These are phyloP conservation scores for Plusia festucae DNA, from an alignment of 2,888 invertebrate genomes.

Conservation along the genomic window DNA sequence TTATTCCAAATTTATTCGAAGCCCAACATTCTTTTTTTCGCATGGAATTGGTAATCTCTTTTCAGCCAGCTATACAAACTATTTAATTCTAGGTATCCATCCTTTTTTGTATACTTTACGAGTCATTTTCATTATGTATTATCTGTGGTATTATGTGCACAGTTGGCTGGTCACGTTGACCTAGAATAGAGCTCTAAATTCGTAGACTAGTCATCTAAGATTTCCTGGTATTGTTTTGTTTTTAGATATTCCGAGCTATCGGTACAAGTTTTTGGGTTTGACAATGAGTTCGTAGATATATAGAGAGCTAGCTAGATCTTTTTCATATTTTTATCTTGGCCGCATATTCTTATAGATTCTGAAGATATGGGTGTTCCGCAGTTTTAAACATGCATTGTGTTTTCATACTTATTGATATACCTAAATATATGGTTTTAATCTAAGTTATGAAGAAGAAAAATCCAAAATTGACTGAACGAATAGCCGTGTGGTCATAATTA, in stretches of 20 bases:
- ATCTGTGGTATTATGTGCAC: constrained; percentile 47
- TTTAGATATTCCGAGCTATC: constrained; percentile 25
- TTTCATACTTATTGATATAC: too few species aligned
- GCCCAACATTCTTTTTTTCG: too few species aligned
- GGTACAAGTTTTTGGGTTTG: constrained; percentile 18
- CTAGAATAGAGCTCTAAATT: constrained; percentile 57
- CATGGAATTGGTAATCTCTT: too few species aligned
- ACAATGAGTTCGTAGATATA: neutral
- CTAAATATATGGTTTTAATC: too few species aligned
- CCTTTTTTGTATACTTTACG: constrained; percentile 18
- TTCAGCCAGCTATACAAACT: too few species aligned
- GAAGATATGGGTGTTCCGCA: neutral
- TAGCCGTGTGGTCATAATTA: too few species aligned
- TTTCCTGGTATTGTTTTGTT: constrained; percentile 58
- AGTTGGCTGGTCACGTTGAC: constrained; percentile 57
- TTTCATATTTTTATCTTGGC: neutral
- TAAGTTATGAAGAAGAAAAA: too few species aligned
- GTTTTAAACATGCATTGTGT: too few species aligned
- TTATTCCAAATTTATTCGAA: too few species aligned
- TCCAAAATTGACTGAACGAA: too few species aligned
- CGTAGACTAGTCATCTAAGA: constrained; percentile 57
- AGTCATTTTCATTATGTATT: constrained; percentile 11
- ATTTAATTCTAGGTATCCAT: too few species aligned
- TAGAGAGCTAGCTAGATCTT: neutral
- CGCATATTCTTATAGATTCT: neutral